A percentile compares a stretch with the other conserved stretches of the same genome.
Evolutionary conservation across 2,797 vertebrate genomes (phyloP).

Genomic region (Neosalanx taihuensis): DNA sequence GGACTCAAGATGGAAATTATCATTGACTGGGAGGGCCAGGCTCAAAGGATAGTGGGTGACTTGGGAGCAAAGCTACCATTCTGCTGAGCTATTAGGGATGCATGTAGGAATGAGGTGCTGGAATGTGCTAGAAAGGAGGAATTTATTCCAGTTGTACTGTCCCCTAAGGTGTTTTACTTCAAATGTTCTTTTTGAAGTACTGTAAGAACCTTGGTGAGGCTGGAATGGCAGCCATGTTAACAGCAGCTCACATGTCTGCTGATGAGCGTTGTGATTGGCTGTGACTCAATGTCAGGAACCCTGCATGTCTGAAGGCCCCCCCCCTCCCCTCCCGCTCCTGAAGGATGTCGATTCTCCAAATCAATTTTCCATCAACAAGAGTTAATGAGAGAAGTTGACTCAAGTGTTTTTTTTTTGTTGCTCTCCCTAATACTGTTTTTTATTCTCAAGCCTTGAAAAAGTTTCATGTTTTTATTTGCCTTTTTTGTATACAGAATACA

Average conservation of each 20-base stretch:
- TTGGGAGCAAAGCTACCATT: constrained; percentile 28
- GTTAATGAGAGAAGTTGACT: constrained; percentile 41
- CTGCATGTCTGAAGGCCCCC: not conserved
- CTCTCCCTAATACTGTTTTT: constrained; percentile 42
- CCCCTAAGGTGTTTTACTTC: not conserved
- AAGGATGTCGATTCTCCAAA: constrained; percentile 35
- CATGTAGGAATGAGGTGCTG: not conserved
- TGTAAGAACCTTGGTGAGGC: not conserved
- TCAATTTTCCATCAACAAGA: constrained; percentile 46
- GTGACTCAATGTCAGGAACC: constrained; percentile 13
- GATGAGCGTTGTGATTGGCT: constrained; percentile 30
- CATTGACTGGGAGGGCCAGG: constrained; percentile 39
- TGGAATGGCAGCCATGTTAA: constrained; percentile 43
- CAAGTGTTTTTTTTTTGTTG: constrained; percentile 36
- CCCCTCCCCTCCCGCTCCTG: constrained; percentile 30
- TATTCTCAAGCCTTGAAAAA: constrained; percentile 7
- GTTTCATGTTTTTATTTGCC: not conserved
- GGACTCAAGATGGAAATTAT: constrained; percentile 50
- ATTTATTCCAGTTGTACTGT: not conserved
- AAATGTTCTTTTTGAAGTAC: constrained; percentile 6
- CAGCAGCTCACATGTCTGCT: constrained; percentile 12
- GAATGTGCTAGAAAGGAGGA: not conserved
- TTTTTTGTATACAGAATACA: not conserved
- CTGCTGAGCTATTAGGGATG: constrained; percentile 48
- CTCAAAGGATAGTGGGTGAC: constrained; percentile 42